These are phyloP conservation scores for Troides oblongomaculatus DNA, from an alignment of 2,888 invertebrate species.

Conservation along the genomic window DNA sequence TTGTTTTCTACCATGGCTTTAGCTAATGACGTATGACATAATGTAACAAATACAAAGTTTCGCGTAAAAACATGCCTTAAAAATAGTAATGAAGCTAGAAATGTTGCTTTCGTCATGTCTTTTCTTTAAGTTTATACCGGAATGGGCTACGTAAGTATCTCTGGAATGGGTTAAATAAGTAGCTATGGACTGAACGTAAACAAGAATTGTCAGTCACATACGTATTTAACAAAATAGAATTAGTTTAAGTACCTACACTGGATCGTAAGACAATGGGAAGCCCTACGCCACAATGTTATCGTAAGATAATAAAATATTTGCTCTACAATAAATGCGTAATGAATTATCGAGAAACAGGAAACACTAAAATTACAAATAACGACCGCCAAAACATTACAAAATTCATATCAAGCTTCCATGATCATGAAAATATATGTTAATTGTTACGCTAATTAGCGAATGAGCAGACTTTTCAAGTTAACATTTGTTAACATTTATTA, in stretches of 20 bases:
- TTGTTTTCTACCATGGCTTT: no score
- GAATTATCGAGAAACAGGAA: conserved; percentile 18
- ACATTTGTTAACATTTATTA: conserved; percentile 33
- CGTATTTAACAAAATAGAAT: conserved; percentile 21
- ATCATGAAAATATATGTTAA: conserved; percentile 61
- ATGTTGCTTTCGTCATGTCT: not conserved
- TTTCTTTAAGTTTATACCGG: not conserved
- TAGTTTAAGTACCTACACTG: conserved; percentile 19
- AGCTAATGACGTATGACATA: no score
- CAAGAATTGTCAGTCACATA: not conserved
- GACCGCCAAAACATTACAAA: conserved; percentile 8
- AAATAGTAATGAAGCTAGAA: not conserved
- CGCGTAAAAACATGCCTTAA: not conserved
- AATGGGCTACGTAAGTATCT: not conserved
- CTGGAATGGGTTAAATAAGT: not conserved
- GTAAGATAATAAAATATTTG: not conserved
- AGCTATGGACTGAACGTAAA: not conserved
- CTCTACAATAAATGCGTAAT: not conserved
- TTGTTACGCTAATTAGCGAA: conserved; percentile 56
- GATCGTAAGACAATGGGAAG: conserved; percentile 27
- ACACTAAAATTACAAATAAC: conserved; percentile 33
- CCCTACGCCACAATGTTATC: conserved; percentile 13
- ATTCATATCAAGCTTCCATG: conserved; percentile 46
- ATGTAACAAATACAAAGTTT: not conserved
- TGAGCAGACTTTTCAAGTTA: conserved; percentile 42